phyloP scores from a whole-genome alignment of 2,113 vertebrate species.

The Chloropsis hardwickii region DNA sequence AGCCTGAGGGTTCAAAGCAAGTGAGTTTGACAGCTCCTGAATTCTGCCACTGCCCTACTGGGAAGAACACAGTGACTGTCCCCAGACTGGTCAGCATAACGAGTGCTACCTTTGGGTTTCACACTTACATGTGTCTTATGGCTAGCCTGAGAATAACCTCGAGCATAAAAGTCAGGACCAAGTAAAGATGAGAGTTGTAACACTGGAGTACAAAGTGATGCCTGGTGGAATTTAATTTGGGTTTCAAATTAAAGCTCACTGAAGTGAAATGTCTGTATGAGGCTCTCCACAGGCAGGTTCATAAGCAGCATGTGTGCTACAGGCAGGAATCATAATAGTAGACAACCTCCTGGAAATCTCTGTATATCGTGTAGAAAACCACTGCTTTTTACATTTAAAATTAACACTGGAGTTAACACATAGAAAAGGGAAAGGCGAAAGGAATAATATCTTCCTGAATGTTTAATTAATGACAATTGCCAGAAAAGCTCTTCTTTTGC shows the following conservation, averaged over 20 bases:
- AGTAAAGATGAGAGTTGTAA: neutral
- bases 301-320: neutral
- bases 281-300: neutral
- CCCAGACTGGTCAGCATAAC: neutral
- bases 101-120: neutral
- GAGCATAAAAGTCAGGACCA: neutral
- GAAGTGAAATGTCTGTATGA: neutral
- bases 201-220: neutral
- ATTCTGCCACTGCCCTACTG: neutral
- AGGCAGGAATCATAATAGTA: neutral
- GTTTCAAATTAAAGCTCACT: conserved; percentile 29
- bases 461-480: conserved; percentile 33
- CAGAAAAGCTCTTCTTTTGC: conserved; percentile 25
- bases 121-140: neutral
- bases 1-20: neutral
- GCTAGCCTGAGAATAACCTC: neutral
- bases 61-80: neutral
- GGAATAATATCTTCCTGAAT: neutral
- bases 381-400: neutral
- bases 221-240: conserved; percentile 29
- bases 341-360: conserved; percentile 4
- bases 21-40: neutral
- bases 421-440: conserved; percentile 1
- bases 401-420: neutral
- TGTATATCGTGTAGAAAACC: neutral